Percentiles rank a stretch among this genome's conserved stretches.
These are phyloP conservation scores for Leptoteleia sp. DNA, from an alignment of 1,140 invertebrate species.

Conservation along the genomic window DNA sequence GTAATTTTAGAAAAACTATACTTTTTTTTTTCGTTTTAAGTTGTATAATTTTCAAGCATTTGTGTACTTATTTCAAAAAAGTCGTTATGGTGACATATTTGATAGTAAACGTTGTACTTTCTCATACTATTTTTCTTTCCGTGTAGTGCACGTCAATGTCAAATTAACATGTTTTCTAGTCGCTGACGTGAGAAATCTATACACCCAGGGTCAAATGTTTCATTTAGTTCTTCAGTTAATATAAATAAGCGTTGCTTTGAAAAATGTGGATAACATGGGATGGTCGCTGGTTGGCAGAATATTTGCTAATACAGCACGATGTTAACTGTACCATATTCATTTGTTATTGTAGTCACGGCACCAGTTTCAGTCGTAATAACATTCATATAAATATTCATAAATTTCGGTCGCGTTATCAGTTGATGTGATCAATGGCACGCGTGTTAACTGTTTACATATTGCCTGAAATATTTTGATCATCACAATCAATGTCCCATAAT, in stretches of 20 bases:
- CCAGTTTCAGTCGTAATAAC: conserved; percentile 25
- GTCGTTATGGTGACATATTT: no score
- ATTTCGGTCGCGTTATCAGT: conserved; percentile 10
- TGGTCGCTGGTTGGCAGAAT: conserved; percentile 22
- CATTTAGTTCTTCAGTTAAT: neutral
- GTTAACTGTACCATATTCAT: conserved; percentile 22
- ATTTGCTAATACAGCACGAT: conserved; percentile 30
- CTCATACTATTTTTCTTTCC: no score
- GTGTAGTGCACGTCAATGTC: conserved; percentile 9
- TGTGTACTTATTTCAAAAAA: no score
- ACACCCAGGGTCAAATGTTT: conserved; percentile 18
- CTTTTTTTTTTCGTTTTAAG: no score
- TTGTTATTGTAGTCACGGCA: conserved; percentile 26
- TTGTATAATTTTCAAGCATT: no score
- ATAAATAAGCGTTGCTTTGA: conserved; percentile 36
- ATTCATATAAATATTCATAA: conserved; percentile 42
- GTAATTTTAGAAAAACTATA: no score
- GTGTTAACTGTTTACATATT: conserved; percentile 1
- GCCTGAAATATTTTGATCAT: conserved; percentile 10
- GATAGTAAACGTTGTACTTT: no score
- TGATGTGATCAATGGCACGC: conserved; percentile 3
- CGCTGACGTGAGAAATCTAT: conserved; percentile 15
- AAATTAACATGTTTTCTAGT: conserved; percentile 24
- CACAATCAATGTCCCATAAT: neutral
- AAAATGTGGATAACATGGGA: conserved; percentile 10